Conservation (phyloP, 1,140 invertebrate species). For the Coptotermes formosanus region DNA sequence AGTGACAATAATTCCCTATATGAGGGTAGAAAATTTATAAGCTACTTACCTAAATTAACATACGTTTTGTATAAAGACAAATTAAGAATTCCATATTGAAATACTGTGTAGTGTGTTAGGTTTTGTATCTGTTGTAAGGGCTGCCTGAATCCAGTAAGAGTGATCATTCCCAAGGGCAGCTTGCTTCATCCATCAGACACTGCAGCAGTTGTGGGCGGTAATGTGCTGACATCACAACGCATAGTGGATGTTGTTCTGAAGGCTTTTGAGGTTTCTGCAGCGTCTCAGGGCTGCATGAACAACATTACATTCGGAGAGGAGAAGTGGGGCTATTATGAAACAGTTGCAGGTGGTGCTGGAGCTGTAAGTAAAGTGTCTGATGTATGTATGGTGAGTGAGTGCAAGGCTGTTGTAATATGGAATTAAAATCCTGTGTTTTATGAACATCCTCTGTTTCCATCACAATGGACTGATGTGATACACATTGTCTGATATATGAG, state of each 20-base stretch:
- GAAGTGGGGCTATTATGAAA: constrained; percentile 95
- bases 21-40: too few species aligned
- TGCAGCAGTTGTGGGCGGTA: constrained; percentile 97
- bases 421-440: too few species aligned
- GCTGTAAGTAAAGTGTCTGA: constrained; percentile 64
- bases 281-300: constrained; percentile 99
- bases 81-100: too few species aligned
- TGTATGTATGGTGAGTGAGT: too few species aligned
- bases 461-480: too few species aligned
- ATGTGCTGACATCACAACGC: constrained; percentile 96
- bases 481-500: too few species aligned
- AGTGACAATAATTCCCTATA: too few species aligned
- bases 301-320: constrained; percentile 96
- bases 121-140: constrained; percentile 59
- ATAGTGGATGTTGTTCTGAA: constrained; percentile 95
- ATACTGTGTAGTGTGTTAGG: too few species aligned
- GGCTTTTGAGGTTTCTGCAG: constrained; percentile 89
- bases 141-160: constrained; percentile 82
- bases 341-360: constrained; percentile 96
- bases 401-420: too few species aligned
- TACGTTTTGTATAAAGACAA: too few species aligned
- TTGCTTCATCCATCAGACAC: constrained; percentile 87
- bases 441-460: too few species aligned
- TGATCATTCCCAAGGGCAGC: constrained; percentile 82
- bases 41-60: too few species aligned